Conservation (phyloP, 2,797 vertebrate species). For the Enteromius argenteus region DNA sequence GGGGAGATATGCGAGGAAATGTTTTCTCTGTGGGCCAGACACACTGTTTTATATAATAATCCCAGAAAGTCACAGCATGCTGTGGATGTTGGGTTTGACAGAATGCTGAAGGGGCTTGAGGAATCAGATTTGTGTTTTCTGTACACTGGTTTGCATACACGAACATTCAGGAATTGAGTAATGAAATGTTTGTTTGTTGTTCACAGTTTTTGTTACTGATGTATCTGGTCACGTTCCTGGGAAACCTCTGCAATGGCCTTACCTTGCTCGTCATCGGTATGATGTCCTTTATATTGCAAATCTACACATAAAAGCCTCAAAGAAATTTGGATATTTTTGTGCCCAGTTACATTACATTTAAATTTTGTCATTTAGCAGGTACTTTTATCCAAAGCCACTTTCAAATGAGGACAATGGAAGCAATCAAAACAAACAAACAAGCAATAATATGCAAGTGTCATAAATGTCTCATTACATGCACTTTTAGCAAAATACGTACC, state of each 20-base stretch:
- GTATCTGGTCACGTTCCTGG: constrained; percentile 91
- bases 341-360: not conserved
- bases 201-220: constrained; percentile 86
- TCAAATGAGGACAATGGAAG: no score
- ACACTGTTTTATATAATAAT: constrained; percentile 23
- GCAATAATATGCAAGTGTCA: no score
- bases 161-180: constrained; percentile 38
- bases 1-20: constrained; percentile 62
- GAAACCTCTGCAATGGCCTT: constrained; percentile 88
- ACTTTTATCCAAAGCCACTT: no score
- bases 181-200: constrained; percentile 36
- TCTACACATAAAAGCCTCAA: not conserved
- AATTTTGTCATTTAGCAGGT: no score
- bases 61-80: constrained; percentile 1
- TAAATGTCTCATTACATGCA: no score
- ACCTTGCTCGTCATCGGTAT: constrained; percentile 90
- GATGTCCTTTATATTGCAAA: not conserved
- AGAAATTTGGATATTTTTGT: not conserved
- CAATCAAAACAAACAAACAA: no score
- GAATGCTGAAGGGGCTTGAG: not conserved
- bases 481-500: no score
- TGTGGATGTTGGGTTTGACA: not conserved
- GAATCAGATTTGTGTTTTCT: not conserved
- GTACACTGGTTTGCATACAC: not conserved
- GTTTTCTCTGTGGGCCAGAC: constrained; percentile 14